Percentiles rank a stretch among this genome's conserved stretches.
These are phyloP conservation scores for Pygoscelis adeliae DNA, from an alignment of 2,113 vertebrate species.

Conservation along the genomic window DNA sequence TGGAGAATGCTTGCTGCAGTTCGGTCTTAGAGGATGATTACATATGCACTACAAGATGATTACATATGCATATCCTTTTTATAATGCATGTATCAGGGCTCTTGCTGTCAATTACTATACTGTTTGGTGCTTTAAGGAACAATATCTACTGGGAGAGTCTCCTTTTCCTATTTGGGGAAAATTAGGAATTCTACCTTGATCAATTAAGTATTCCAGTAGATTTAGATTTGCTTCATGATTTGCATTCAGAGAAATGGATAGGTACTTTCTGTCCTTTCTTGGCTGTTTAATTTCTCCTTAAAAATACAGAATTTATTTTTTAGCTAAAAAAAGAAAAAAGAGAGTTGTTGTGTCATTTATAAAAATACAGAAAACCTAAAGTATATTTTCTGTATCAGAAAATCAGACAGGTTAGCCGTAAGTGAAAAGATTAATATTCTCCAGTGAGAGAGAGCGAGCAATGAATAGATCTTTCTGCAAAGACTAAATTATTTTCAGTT, in stretches of 20 bases:
- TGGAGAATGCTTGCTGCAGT: neutral
- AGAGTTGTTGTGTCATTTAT: neutral
- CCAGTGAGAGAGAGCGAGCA: neutral
- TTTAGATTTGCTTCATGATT: neutral
- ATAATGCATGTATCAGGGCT: neutral
- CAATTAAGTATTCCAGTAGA: neutral
- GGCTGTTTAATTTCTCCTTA: neutral
- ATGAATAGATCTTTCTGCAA: neutral
- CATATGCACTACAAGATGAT: constrained; percentile 22
- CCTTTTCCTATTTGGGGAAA: neutral
- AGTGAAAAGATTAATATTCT: neutral
- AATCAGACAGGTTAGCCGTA: neutral
- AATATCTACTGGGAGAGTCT: neutral
- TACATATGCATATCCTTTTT: constrained; percentile 32
- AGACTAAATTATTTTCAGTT: neutral
- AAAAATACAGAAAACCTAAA: neutral
- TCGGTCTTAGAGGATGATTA: neutral
- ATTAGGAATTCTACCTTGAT: neutral
- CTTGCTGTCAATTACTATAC: neutral
- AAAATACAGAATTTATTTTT: neutral
- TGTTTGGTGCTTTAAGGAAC: neutral
- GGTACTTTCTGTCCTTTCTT: neutral
- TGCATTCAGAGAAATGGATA: neutral
- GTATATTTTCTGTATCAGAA: neutral
- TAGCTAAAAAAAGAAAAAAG: neutral